A percentile compares a stretch with the other conserved stretches of the same genome.
phyloP scores from a whole-genome alignment of 2,888 invertebrate genomes.

The Campoletis raptor region DNA sequence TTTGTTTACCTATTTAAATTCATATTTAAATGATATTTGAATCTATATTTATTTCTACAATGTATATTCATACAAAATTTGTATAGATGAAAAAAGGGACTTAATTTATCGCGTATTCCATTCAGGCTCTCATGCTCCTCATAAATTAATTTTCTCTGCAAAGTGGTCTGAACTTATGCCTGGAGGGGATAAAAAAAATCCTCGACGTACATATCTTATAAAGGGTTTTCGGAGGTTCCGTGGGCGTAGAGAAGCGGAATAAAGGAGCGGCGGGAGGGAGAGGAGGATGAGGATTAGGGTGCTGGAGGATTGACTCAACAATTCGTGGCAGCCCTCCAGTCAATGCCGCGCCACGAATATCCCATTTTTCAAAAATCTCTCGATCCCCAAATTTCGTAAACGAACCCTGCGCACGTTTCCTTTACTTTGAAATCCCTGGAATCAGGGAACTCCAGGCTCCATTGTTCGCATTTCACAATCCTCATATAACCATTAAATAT shows the following conservation, averaged over 20 bases:
- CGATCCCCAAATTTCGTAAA: slow-evolving; percentile 13
- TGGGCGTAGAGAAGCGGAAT: background rate
- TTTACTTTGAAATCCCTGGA: slow-evolving; percentile 38
- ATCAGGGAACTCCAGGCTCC: slow-evolving; percentile 12
- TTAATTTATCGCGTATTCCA: slow-evolving; percentile 1
- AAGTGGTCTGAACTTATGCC: background rate
- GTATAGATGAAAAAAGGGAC: background rate
- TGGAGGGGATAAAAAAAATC: slow-evolving; percentile 13
- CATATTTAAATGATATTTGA: background rate
- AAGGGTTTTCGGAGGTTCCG: slow-evolving; percentile 1
- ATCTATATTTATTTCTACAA: background rate
- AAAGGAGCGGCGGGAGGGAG: no score
- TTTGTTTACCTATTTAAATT: background rate
- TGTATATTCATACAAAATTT: background rate
- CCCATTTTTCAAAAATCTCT: slow-evolving; percentile 57
- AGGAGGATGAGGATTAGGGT: slow-evolving; percentile 18
- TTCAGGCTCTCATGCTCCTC: background rate
- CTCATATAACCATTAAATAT: background rate
- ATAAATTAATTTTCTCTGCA: slow-evolving; percentile 13
- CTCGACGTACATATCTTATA: background rate
- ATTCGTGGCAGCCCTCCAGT: slow-evolving; percentile 11
- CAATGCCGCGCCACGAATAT: slow-evolving; percentile 42
- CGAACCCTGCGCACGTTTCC: slow-evolving; percentile 31
- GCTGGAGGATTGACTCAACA: slow-evolving; percentile 23
- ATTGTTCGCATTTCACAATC: background rate